phyloP scores from a whole-genome alignment of 2,113 vertebrate species.

The Hippocampus comes region DNA sequence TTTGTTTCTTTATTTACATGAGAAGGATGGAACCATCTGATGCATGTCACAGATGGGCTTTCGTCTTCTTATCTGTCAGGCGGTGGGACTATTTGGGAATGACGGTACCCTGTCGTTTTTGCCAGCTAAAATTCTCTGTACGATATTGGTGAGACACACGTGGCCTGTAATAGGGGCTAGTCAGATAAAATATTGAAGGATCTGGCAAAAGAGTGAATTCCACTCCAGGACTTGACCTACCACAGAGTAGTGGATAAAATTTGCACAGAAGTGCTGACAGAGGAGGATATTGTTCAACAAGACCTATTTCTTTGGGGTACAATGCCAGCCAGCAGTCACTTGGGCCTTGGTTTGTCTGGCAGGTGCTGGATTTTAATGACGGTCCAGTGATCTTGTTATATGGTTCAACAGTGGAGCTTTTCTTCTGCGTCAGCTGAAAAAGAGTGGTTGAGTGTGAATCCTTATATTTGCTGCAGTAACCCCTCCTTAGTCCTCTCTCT shows the following conservation, averaged over 20 bases:
- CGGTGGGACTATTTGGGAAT: no score
- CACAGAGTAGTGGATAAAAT: slow-evolving; percentile 62
- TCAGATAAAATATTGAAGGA: slow-evolving; percentile 44
- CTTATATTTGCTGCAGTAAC: slow-evolving; percentile 33
- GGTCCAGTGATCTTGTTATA: slow-evolving; percentile 60
- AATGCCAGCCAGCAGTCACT: slow-evolving; percentile 49
- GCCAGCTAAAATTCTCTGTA: no score
- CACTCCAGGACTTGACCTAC: slow-evolving; percentile 39
- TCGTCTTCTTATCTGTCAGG: no score
- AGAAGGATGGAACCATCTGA: no score
- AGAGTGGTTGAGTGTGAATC: slow-evolving; percentile 41
- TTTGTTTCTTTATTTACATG: no score
- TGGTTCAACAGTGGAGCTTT: slow-evolving; percentile 42
- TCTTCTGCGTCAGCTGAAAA: slow-evolving; percentile 62
- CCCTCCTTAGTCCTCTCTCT: not conserved
- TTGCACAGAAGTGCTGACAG: slow-evolving; percentile 72
- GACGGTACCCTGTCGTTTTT: no score
- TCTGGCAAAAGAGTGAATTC: slow-evolving; percentile 1
- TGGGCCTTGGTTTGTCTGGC: slow-evolving; percentile 51
- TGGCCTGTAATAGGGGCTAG: slow-evolving; percentile 19
- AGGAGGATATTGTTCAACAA: slow-evolving; percentile 61
- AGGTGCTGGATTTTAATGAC: slow-evolving; percentile 65
- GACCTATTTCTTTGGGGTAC: slow-evolving; percentile 54
- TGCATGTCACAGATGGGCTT: no score
- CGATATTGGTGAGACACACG: not conserved